Evolutionary conservation across 2,888 invertebrate species (phyloP).

Genomic region (Tyria jacobaeae): DNA sequence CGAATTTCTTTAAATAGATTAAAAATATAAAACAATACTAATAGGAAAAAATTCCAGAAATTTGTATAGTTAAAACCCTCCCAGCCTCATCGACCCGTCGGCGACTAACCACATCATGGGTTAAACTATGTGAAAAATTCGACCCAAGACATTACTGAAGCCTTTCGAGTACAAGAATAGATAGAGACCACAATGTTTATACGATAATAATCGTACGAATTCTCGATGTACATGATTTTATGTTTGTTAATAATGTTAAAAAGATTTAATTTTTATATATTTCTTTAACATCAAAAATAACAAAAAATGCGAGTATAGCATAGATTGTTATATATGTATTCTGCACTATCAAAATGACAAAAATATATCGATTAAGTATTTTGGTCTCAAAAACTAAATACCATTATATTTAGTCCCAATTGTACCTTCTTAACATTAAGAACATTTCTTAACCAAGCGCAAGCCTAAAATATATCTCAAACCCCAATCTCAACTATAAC

Average conservation of each 20-base stretch:
- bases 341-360: not conserved
- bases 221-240: not conserved
- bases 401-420: too few species aligned
- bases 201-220: not conserved
- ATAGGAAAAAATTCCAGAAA: conserved; percentile 42
- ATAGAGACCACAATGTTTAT: conserved; percentile 24
- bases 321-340: not conserved
- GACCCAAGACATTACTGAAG: conserved; percentile 46
- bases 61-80: conserved; percentile 27
- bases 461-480: conserved; percentile 1
- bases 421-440: not conserved
- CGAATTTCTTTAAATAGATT: not conserved
- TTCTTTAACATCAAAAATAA: too few species aligned
- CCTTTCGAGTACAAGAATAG: conserved; percentile 14
- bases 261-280: too few species aligned
- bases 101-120: conserved; percentile 28
- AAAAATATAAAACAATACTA: conserved; percentile 32
- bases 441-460: not conserved
- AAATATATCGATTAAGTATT: too few species aligned
- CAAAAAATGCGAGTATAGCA: too few species aligned
- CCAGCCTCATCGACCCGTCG: conserved; percentile 10
- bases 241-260: not conserved
- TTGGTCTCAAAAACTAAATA: too few species aligned
- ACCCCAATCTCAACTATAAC: conserved; percentile 8
- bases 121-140: conserved; percentile 56